Evolutionary conservation across 2,113 vertebrate genomes (phyloP).

Genomic region (Microcebus jonahi): DNA sequence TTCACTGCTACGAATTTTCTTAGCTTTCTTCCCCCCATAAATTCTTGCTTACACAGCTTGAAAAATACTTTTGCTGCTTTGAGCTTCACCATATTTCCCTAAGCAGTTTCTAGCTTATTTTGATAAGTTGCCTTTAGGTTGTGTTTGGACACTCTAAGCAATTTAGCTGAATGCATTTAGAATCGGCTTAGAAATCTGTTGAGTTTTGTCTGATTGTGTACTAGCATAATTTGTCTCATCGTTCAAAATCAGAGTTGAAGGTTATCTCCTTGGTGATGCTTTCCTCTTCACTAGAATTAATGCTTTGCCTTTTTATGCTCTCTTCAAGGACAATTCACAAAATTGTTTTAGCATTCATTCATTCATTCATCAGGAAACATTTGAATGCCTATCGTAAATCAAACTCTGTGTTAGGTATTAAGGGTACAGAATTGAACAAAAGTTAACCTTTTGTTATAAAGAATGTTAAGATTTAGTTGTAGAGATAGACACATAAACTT

Average conservation of each 20-base stretch:
- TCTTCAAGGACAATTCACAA: not conserved
- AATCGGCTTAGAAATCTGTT: slow-evolving; percentile 42
- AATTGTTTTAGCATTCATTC: not conserved
- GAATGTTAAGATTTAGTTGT: not conserved
- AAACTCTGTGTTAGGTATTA: not conserved
- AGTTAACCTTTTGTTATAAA: not conserved
- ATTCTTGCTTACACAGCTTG: slow-evolving; percentile 21
- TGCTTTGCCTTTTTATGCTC: not conserved
- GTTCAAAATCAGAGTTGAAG: slow-evolving; percentile 48
- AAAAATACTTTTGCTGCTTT: slow-evolving; percentile 21
- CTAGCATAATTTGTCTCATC: slow-evolving; percentile 1
- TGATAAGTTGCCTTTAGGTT: slow-evolving; percentile 55
- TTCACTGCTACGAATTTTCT: not conserved
- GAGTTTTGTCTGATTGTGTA: slow-evolving; percentile 4
- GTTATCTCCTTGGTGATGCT: not conserved
- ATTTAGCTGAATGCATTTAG: slow-evolving; percentile 45
- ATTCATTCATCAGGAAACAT: not conserved
- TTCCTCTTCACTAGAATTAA: not conserved
- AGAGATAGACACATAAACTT: not conserved
- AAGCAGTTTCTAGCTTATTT: slow-evolving; percentile 38
- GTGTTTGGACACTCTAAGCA: slow-evolving; percentile 47
- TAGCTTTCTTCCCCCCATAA: not conserved
- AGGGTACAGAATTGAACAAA: not conserved
- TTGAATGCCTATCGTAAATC: not conserved
- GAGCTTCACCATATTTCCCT: slow-evolving; percentile 44